Evolutionary conservation across 2,797 vertebrate species (phyloP).

Genomic region (Pangasius djambal): DNA sequence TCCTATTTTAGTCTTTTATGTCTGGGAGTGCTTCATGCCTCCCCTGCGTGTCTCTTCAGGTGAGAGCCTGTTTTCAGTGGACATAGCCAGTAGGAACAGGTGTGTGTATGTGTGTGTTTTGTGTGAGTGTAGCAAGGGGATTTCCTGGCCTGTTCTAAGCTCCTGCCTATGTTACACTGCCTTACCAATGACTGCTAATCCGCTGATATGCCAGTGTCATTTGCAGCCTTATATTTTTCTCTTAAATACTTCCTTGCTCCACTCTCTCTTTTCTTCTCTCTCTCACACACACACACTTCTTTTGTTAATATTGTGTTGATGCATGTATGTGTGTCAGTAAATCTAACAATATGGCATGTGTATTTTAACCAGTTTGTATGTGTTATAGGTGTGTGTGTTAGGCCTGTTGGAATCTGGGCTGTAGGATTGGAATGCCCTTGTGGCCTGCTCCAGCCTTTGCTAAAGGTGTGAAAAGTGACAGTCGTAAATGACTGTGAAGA

Average conservation of each 20-base stretch:
- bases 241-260: constrained; percentile 44
- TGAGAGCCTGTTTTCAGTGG: constrained; percentile 40
- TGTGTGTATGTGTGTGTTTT: constrained; percentile 36
- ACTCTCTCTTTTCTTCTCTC: constrained; percentile 22
- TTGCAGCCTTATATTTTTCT: constrained; percentile 35
- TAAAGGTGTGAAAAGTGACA: constrained; percentile 56
- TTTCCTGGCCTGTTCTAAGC: constrained; percentile 53
- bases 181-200: constrained; percentile 51
- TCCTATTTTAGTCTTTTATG: constrained; percentile 25
- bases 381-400: background rate
- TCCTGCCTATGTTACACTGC: constrained; percentile 45
- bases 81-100: constrained; percentile 24
- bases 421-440: constrained; percentile 11
- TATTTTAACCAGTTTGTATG: constrained; percentile 20
- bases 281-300: background rate
- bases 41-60: constrained; percentile 20
- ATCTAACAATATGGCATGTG: background rate
- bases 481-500: constrained; percentile 57
- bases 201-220: constrained; percentile 49
- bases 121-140: constrained; percentile 49
- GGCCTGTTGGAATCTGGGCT: constrained; percentile 23
- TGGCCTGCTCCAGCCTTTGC: constrained; percentile 26
- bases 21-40: constrained; percentile 19
- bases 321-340: background rate
- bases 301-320: background rate